phyloP scores from a whole-genome alignment of 2,888 invertebrate genomes.

The Mimachlamys varia region DNA sequence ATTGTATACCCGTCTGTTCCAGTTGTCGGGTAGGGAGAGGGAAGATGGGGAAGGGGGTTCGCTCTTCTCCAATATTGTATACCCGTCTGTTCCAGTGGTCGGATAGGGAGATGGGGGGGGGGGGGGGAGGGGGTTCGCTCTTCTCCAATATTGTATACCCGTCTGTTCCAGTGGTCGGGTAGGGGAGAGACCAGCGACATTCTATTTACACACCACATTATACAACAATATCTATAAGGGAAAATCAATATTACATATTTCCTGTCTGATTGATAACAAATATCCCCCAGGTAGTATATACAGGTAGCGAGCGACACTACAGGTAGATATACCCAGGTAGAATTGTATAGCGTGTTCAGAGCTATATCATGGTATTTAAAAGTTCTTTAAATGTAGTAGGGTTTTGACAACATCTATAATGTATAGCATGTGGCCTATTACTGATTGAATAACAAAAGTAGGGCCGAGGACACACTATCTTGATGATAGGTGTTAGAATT shows the following conservation, averaged over 20 bases:
- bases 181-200: background rate
- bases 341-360: background rate
- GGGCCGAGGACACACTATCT: background rate
- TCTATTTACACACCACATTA: background rate
- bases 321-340: background rate
- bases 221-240: background rate
- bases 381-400: background rate
- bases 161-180: background rate
- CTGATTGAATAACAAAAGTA: background rate
- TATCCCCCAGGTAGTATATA: background rate
- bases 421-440: background rate
- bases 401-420: background rate
- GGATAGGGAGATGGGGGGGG: too few species aligned
- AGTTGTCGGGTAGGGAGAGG: too few species aligned
- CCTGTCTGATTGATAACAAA: background rate
- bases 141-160: too few species aligned
- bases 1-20: too few species aligned
- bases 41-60: too few species aligned
- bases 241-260: background rate
- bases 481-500: background rate
- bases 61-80: too few species aligned
- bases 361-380: background rate
- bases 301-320: background rate
- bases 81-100: too few species aligned
- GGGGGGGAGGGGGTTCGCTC: too few species aligned